Evolutionary conservation across 2,113 vertebrate genomes (phyloP), one percentile per base, ranked within the genome.

Genomic region (Hippocampus comes): DNA sequence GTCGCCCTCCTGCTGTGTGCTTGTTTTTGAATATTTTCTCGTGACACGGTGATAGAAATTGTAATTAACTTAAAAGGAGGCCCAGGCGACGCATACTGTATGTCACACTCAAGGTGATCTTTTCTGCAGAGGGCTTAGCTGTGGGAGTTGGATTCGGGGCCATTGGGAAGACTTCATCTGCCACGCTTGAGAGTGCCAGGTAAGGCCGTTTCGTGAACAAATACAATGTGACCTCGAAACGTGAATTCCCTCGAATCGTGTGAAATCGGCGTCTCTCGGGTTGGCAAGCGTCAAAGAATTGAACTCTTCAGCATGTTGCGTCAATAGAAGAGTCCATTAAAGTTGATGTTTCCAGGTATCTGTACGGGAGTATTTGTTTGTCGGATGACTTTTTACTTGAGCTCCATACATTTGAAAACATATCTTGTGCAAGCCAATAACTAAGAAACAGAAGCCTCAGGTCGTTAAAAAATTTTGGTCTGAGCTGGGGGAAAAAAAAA

Each of bases 101-200:
- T 46, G 21, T 48, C 64, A 10, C 25, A 25, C n/a, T 66, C 17
- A 14, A 15, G 5, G 41, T 49, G 48, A 38, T 65, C 74, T 18
- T 64, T 2, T 79, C 92, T 94, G 17, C 93, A 99, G 97, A 99
- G 94, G 97, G 97, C 12, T 90, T 99, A 68, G 97, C 97, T 3
- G 97, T 99, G 7, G 97, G 97, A 2, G 97, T 99, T 46, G 96
- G 93, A 55, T 99, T 99, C 0, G 96, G 95, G 34, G 97, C 96
- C 0, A 2, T 95, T 5, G 96, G 94, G 20, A 98, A 96, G 89
- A 95, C 96, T 0, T 43, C 91, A 0, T 95, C 95, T 11, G 96
- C 97, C 0, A 98, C 96, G 0, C 98, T 99, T 65, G 95, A 99
- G 68, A 95, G 94, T 0, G 97, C 97, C 89, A 95, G 97, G 97